Conservation (phyloP, 2,888 invertebrate species). For the Lydus trimaculatus region DNA sequence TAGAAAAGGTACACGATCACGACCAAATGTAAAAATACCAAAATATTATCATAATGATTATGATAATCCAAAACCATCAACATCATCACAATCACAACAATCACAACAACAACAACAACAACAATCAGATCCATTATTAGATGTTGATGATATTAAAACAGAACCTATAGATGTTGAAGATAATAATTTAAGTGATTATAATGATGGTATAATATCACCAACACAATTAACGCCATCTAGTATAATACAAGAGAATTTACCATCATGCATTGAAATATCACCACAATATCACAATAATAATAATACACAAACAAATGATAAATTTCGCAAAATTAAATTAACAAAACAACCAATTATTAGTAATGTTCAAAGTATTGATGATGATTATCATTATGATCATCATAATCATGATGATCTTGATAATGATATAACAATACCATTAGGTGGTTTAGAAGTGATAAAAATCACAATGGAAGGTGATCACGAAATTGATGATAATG, state of each 20-base stretch:
- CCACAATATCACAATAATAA: constrained; percentile 17
- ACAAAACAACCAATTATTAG: constrained; percentile 26
- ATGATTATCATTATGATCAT: background rate
- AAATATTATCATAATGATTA: constrained; percentile 54
- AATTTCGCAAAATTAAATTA: constrained; percentile 24
- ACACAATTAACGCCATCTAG: background rate
- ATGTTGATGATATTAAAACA: constrained; percentile 52
- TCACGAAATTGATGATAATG: background rate
- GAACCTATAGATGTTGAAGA: constrained; percentile 56
- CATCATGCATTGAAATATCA: constrained; percentile 13
- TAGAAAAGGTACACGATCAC: constrained; percentile 57
- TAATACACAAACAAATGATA: constrained; percentile 1
- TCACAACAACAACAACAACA: constrained; percentile 16
- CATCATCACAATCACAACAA: constrained; percentile 2
- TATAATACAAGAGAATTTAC: constrained; percentile 9
- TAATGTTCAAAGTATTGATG: constrained; percentile 21
- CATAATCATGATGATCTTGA: background rate
- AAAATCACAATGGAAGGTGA: constrained; percentile 17
- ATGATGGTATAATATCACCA: constrained; percentile 2
- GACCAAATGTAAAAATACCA: constrained; percentile 58
- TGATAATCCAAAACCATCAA: constrained; percentile 25
- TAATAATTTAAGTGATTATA: constrained; percentile 15
- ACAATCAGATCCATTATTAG: constrained; percentile 40
- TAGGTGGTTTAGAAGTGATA: constrained; percentile 28
- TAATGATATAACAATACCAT: constrained; percentile 9